Base-by-base conservation (phyloP, 2,888 invertebrate genomes). In the Sarcophaga carnaria region DNA sequence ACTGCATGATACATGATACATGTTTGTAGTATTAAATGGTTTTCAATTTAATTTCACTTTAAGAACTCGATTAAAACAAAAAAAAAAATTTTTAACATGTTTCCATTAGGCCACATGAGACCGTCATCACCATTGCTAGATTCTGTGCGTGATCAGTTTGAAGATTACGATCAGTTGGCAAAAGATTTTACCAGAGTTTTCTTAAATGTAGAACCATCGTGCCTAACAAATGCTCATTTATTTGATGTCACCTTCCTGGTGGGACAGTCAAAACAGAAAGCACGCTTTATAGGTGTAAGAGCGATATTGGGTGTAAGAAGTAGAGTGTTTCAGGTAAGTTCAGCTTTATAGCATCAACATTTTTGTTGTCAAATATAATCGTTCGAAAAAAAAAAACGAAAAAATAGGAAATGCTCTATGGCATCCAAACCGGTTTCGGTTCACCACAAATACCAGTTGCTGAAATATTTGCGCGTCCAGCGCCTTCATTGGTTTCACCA, bases 391-490 rank as follows among this genome's bases (percentile, higher is more conserved):
- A 17, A 37, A 47, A 45, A 27, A 45, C 77, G 59, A 63, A n/a
- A 12, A 1, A 25, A 0, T 17, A 98, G 95, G 98, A 98, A 94
- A 98, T 98, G 98, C 94, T 98, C 74, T 98, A 98, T 93, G 98
- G 98, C 82, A 98, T 98, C 90, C 97, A 98, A 92, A 97, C 97
- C 0, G 98, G 98, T 76, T 98, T 98, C 92, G 98, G 98, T 4
- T 98, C 97, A 70, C 98, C 98, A 1, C 98, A 98, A 94, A 97
- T 98, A 88, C 98, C 98, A 0, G 98, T 98, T 4, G 98, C 97
- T 0, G 98, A 98, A 93, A 94, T 98, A 71, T 94, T 98, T 80
- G 96, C 98, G 0, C 95, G 98, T 81, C 97, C 98, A 3, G 97
- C 97, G 14, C 98, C 98, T 0, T 97, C 97, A 12, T 94, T 98